These are phyloP conservation scores for Varanus salvator DNA, from an alignment of 2,113 vertebrate species.

Conservation along the genomic window DNA sequence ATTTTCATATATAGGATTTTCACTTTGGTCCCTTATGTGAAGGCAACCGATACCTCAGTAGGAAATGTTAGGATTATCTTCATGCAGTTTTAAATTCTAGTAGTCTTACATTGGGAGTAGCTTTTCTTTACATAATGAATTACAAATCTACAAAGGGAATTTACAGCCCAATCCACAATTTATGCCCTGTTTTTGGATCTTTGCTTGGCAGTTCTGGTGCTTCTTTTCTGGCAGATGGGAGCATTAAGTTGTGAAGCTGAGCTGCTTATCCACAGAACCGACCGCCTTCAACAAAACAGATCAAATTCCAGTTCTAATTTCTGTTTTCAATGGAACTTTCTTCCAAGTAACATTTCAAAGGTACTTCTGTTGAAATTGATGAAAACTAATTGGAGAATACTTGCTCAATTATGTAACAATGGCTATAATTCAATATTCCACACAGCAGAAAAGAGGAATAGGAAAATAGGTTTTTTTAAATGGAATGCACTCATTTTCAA, in stretches of 20 bases:
- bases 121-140: conserved; percentile 35
- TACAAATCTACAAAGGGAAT: not conserved
- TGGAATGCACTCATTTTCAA: not conserved
- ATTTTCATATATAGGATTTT: conserved; percentile 59
- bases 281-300: not conserved
- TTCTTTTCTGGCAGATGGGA: not conserved
- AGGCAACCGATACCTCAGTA: conserved; percentile 28
- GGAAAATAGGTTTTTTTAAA: not conserved
- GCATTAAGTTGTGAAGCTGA: not conserved
- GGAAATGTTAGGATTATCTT: conserved; percentile 40
- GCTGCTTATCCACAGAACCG: not conserved
- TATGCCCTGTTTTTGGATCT: not conserved
- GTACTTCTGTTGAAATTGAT: not conserved
- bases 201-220: not conserved
- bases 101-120: not conserved
- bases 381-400: not conserved
- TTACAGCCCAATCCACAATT: not conserved
- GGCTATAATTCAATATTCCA: not conserved
- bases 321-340: not conserved
- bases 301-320: not conserved
- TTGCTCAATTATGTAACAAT: not conserved
- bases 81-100: not conserved
- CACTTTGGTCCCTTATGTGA: conserved; percentile 21
- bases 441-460: not conserved
- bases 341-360: not conserved